Percentiles rank a stretch among this genome's conserved stretches.
Evolutionary conservation across 2,888 invertebrate genomes (phyloP).

Genomic region (Alcis repandata): DNA sequence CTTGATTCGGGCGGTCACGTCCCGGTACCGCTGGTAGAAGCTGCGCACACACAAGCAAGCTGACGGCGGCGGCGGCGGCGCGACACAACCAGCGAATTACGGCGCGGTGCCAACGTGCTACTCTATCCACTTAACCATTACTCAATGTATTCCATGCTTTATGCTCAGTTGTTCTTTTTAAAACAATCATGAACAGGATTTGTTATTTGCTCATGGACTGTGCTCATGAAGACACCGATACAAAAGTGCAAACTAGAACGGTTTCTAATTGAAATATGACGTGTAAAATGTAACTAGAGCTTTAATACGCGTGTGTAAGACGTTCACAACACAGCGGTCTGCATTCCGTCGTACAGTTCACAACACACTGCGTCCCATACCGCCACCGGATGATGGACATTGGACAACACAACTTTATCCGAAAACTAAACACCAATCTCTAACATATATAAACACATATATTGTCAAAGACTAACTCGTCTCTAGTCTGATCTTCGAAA

Average conservation of each 20-base stretch:
- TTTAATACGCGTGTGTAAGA: background rate
- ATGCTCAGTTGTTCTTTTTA: background rate
- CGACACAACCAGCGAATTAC: constrained; percentile 30
- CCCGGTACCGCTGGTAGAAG: constrained; percentile 96
- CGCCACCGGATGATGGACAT: constrained; percentile 33
- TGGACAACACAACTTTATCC: constrained; percentile 44
- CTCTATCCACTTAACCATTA: background rate
- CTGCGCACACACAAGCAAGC: constrained; percentile 82
- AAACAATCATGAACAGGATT: too few relatives aligned
- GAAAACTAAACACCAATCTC: constrained; percentile 40
- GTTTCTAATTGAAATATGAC: too few relatives aligned
- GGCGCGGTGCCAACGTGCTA: background rate
- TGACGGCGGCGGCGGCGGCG: constrained; percentile 21
- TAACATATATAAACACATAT: constrained; percentile 47
- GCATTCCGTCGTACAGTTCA: constrained; percentile 31
- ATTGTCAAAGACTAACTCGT: constrained; percentile 53
- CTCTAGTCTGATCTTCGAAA: constrained; percentile 46
- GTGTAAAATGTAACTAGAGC: background rate
- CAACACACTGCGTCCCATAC: constrained; percentile 34
- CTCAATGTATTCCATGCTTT: background rate
- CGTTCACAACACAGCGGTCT: constrained; percentile 17
- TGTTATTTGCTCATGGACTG: too few relatives aligned
- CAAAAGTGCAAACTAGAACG: too few relatives aligned
- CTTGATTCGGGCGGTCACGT: constrained; percentile 95
- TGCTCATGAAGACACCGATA: too few relatives aligned